Evolutionary conservation across 2,113 vertebrate genomes (phyloP).

Genomic region (Atractosteus spatula): DNA sequence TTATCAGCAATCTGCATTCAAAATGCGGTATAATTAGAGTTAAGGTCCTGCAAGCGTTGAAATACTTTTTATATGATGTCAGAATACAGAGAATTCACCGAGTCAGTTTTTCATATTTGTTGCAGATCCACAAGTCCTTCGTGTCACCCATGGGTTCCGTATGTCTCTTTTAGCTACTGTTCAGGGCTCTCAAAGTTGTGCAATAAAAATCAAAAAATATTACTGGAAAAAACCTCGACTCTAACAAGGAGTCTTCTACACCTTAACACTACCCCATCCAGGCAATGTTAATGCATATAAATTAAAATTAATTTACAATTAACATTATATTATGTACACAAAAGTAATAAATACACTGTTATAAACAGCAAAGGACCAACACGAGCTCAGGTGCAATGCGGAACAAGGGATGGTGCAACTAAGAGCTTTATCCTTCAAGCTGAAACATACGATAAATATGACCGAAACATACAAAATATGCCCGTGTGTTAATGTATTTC

Average conservation of each 20-base stretch:
- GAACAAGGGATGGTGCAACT: conserved; percentile 66
- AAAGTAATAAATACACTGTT: conserved; percentile 98
- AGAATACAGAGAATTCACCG: not conserved
- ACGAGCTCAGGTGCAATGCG: conserved; percentile 83
- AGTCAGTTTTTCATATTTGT: not conserved
- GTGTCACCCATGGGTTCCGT: conserved; percentile 46
- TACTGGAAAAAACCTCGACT: conserved; percentile 75
- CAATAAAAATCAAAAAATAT: conserved; percentile 78
- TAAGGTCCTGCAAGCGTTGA: conserved; percentile 5
- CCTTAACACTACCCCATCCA: conserved; percentile 83
- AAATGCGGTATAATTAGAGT: conserved; percentile 35
- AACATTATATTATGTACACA: conserved; percentile 96
- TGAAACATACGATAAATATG: conserved; percentile 12
- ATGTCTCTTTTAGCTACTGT: conserved; percentile 67
- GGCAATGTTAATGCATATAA: conserved; percentile 98
- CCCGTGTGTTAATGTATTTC: conserved; percentile 6
- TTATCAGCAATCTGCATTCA: conserved; percentile 58
- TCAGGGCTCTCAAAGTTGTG: conserved; percentile 62
- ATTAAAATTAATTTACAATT: conserved; percentile 97
- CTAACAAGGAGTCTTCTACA: conserved; percentile 88
- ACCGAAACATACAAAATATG: conserved; percentile 12
- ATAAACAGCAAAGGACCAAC: conserved; percentile 95
- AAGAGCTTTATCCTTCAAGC: conserved; percentile 29
- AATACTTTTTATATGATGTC: not conserved
- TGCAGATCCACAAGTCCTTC: conserved; percentile 1